These are phyloP conservation scores for Archips xylosteana DNA, from an alignment of 2,888 invertebrate species.

Conservation along the genomic window DNA sequence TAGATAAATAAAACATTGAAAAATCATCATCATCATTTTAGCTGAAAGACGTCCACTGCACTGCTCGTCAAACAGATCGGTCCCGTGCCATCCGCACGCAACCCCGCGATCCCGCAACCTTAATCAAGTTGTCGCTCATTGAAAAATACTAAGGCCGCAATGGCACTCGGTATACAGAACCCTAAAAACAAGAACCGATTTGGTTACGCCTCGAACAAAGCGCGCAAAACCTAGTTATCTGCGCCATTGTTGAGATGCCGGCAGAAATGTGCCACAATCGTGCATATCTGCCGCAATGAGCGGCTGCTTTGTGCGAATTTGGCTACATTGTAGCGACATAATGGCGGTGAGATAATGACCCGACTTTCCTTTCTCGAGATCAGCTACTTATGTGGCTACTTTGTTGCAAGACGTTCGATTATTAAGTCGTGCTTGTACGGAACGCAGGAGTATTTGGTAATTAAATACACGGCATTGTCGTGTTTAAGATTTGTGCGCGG, in stretches of 20 bases:
- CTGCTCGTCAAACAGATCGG: too few relatives aligned
- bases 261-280: constrained; percentile 17
- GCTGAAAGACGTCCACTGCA: too few relatives aligned
- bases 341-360: constrained; percentile 16
- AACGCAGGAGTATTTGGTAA: background rate
- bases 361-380: constrained; percentile 6
- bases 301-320: background rate
- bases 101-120: too few relatives aligned
- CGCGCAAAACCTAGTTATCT: background rate
- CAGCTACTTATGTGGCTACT: background rate
- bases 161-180: background rate
- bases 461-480: background rate
- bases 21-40: too few relatives aligned
- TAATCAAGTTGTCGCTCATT: too few relatives aligned
- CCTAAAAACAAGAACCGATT: background rate
- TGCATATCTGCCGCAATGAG: background rate
- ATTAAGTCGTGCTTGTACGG: too few relatives aligned
- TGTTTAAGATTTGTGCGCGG: background rate
- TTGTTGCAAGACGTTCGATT: background rate
- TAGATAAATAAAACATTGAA: too few relatives aligned
- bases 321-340: constrained; percentile 22
- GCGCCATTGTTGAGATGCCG: constrained; percentile 22
- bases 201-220: background rate
- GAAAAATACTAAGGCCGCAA: background rate
- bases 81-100: too few relatives aligned